phyloP scores from a whole-genome alignment of 30 jellyfish, hydroid and myxozoan species.

The Sanderia malayensis region DNA sequence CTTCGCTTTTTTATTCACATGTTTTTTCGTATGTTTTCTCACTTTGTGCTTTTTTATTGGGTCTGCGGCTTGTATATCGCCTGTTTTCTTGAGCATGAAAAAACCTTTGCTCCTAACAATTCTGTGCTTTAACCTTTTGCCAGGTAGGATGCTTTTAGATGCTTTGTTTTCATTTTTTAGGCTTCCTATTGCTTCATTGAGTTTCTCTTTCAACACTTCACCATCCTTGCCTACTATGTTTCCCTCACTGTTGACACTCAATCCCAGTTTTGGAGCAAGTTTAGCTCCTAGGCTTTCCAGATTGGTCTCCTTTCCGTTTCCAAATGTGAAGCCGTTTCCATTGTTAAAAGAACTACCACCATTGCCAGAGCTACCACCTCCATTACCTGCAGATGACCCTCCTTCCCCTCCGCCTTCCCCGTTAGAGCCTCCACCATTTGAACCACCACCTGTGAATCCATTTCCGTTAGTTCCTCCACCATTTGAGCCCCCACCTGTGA shows the following conservation, averaged over 20 bases:
- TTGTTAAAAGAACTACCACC: neutral
- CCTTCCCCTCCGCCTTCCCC: conserved; percentile 16
- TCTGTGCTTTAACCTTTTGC: neutral
- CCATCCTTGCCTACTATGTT: conserved; percentile 29
- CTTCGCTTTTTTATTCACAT: neutral
- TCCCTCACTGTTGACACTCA: conserved; percentile 45
- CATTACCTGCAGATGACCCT: conserved; percentile 3
- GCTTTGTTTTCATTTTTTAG: conserved; percentile 40
- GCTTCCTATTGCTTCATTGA: conserved; percentile 31
- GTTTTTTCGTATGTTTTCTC: neutral
- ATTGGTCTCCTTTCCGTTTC: conserved; percentile 19
- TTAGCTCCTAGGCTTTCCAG: conserved; percentile 41
- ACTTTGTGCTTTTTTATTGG: neutral
- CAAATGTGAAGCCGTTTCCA: conserved; percentile 17
- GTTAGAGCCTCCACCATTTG: conserved; percentile 39
- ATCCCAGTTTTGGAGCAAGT: conserved; percentile 41
- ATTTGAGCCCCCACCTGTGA: neutral
- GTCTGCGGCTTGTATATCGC: neutral
- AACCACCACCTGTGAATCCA: conserved; percentile 18
- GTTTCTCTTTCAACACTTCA: conserved; percentile 22
- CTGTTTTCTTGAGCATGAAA: conserved; percentile 1
- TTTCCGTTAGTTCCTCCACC: conserved; percentile 30
- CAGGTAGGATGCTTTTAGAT: conserved; percentile 47
- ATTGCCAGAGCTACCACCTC: conserved; percentile 6
- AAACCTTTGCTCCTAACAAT: neutral